Conservation (phyloP, 2,888 invertebrate species). For the Arctia plantaginis region DNA sequence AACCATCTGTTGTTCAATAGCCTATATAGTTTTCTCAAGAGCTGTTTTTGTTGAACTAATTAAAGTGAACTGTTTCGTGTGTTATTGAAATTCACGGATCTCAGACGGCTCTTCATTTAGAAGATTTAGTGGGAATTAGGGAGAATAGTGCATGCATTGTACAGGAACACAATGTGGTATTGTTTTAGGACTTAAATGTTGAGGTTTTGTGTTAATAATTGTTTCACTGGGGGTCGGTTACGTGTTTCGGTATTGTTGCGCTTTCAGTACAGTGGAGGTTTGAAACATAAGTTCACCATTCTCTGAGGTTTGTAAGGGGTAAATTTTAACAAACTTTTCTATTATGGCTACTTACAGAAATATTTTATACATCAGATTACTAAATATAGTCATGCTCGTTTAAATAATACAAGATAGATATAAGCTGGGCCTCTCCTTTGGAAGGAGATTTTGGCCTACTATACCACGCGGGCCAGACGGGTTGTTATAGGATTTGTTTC, state of each 20-base stretch:
- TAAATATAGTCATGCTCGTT: background rate
- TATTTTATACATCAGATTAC: background rate
- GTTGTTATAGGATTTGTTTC: no score
- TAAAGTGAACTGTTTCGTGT: conserved; percentile 70
- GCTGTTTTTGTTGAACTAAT: conserved; percentile 74
- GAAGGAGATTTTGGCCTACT: no score
- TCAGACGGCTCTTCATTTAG: conserved; percentile 70
- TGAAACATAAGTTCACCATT: conserved; percentile 1
- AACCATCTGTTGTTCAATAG: conserved; percentile 43
- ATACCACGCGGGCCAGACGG: no score
- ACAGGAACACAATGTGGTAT: conserved; percentile 77
- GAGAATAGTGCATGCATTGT: conserved; percentile 75
- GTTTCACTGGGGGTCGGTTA: conserved; percentile 55
- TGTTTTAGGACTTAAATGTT: conserved; percentile 72
- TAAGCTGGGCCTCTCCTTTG: no score
- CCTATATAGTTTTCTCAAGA: conserved; percentile 33
- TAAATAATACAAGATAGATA: no score
- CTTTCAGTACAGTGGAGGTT: conserved; percentile 22
- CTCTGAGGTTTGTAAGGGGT: background rate
- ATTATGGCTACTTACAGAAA: background rate
- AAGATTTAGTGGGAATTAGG: conserved; percentile 76
- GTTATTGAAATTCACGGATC: conserved; percentile 75
- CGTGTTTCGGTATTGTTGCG: conserved; percentile 42
- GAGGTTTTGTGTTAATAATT: conserved; percentile 60
- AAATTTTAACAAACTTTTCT: background rate